phyloP scores from a whole-genome alignment of 2,797 vertebrate species.

The Sebastiscus tertius region DNA sequence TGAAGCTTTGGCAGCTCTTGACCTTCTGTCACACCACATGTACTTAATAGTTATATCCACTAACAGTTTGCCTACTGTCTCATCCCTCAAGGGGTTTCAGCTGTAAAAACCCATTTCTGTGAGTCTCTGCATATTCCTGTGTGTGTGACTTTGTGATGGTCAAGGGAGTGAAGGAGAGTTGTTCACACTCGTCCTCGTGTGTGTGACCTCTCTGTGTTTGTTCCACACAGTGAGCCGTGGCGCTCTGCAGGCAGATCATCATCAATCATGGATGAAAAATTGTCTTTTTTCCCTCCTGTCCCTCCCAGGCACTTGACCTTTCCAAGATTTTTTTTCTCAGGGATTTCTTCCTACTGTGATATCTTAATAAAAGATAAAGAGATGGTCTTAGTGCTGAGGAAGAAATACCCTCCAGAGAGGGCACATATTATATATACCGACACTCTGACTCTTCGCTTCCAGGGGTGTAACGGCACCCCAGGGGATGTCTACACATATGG shows the following conservation, averaged over 20 bases:
- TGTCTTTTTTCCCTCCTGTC: not conserved
- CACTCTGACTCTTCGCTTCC: conserved; percentile 4
- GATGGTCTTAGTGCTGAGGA: conserved; percentile 32
- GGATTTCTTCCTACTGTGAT: conserved; percentile 66
- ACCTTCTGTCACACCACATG: not conserved
- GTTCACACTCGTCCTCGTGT: conserved; percentile 40
- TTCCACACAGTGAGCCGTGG: conserved; percentile 57
- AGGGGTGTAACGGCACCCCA: not conserved
- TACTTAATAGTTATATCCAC: not conserved
- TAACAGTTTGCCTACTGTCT: not conserved
- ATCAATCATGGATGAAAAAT: conserved; percentile 76
- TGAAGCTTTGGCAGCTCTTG: not conserved
- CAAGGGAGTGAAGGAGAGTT: conserved; percentile 26
- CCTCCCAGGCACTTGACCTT: conserved; percentile 74
- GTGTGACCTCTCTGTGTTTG: conserved; percentile 54
- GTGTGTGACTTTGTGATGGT: conserved; percentile 25
- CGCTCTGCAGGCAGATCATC: conserved; percentile 57
- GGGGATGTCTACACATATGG: conserved; percentile 5
- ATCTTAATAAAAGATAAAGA: conserved; percentile 75
- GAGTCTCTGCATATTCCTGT: not conserved
- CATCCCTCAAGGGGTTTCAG: not conserved
- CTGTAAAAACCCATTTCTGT: not conserved
- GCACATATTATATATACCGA: conserved; percentile 42
- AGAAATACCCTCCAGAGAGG: conserved; percentile 39
- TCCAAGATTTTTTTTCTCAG: conserved; percentile 58